These are phyloP conservation scores for Drosophila dives DNA, from an alignment of 2,888 invertebrate species.

Conservation along the genomic window DNA sequence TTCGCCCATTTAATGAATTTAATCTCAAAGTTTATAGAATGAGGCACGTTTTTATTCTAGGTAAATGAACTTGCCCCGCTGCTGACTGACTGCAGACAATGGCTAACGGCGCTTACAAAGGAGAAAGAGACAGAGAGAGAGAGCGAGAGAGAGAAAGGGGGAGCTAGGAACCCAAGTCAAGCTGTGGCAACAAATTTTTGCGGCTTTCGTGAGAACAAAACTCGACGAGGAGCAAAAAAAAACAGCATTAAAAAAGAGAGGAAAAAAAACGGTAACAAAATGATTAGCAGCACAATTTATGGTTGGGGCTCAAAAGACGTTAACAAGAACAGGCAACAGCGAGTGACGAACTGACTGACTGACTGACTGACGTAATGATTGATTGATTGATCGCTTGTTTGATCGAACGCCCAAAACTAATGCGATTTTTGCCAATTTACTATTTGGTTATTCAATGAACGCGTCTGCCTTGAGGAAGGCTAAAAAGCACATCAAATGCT, in stretches of 20 bases:
- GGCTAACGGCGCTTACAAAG: constrained; percentile 67
- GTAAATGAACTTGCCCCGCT: constrained; percentile 68
- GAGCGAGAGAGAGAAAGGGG: constrained; percentile 1
- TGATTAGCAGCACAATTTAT: constrained; percentile 75
- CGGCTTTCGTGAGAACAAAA: constrained; percentile 72
- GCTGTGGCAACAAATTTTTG: constrained; percentile 55
- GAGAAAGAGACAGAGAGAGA: neutral
- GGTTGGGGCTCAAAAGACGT: constrained; percentile 53
- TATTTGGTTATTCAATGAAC: constrained; percentile 57
- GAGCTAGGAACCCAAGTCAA: constrained; percentile 11
- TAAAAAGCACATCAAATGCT: constrained; percentile 3
- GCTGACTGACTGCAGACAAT: constrained; percentile 54
- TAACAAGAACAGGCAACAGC: constrained; percentile 45
- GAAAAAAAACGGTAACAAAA: constrained; percentile 71
- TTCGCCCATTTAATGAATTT: constrained; percentile 63
- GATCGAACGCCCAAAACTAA: constrained; percentile 40
- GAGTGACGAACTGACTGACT: constrained; percentile 24
- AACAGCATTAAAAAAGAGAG: constrained; percentile 3
- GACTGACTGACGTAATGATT: constrained; percentile 20
- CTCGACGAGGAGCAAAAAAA: constrained; percentile 5
- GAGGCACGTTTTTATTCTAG: constrained; percentile 64
- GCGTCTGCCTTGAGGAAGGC: constrained; percentile 43
- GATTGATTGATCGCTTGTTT: constrained; percentile 53
- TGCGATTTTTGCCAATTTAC: constrained; percentile 50
- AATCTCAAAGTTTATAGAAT: constrained; percentile 57